A percentile compares a stretch with the other conserved stretches of the same genome.
Evolutionary conservation across 2,888 invertebrate species (phyloP).

Genomic region (Seira musarum): DNA sequence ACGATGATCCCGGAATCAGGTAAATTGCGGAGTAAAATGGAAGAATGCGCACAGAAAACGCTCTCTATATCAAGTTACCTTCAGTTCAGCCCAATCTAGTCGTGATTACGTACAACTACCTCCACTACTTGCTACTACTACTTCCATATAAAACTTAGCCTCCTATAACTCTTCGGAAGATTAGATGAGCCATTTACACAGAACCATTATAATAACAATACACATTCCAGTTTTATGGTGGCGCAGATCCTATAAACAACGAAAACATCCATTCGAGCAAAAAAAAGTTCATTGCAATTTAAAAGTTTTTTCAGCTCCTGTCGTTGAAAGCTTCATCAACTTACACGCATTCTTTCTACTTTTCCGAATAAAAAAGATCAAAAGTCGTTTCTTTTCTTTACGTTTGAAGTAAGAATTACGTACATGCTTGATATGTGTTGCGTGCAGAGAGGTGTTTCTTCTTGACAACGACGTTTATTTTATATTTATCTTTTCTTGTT

Average conservation of each 20-base stretch:
- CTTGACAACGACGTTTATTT: slow-evolving; percentile 44
- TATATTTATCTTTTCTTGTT: slow-evolving; percentile 23
- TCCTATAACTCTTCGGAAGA: neutral
- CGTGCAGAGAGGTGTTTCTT: slow-evolving; percentile 57
- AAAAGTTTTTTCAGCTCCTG: slow-evolving; percentile 43
- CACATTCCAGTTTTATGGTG: slow-evolving; percentile 58
- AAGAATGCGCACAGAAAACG: slow-evolving; percentile 22
- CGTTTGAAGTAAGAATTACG: slow-evolving; percentile 26
- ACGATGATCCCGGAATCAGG: slow-evolving; percentile 57
- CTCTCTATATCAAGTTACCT: slow-evolving; percentile 31
- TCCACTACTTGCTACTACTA: too few relatives aligned
- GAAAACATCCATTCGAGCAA: too few relatives aligned
- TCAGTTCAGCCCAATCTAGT: slow-evolving; percentile 10
- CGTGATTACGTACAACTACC: too few relatives aligned
- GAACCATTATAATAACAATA: slow-evolving; percentile 35
- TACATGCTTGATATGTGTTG: slow-evolving; percentile 16
- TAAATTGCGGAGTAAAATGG: slow-evolving; percentile 26
- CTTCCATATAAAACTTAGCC: too few relatives aligned
- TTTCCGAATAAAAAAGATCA: slow-evolving; percentile 21
- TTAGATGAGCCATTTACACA: slow-evolving; percentile 6
- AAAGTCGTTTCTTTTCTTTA: slow-evolving; percentile 20
- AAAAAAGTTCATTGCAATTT: slow-evolving; percentile 32
- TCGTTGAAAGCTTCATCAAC: slow-evolving; percentile 21
- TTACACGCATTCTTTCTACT: slow-evolving; percentile 9
- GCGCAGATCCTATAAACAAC: slow-evolving; percentile 49